A percentile compares a stretch with the other conserved stretches of the same genome.
phyloP scores from a whole-genome alignment of 2,888 invertebrate species.

The Omphaloscelis lunosa region DNA sequence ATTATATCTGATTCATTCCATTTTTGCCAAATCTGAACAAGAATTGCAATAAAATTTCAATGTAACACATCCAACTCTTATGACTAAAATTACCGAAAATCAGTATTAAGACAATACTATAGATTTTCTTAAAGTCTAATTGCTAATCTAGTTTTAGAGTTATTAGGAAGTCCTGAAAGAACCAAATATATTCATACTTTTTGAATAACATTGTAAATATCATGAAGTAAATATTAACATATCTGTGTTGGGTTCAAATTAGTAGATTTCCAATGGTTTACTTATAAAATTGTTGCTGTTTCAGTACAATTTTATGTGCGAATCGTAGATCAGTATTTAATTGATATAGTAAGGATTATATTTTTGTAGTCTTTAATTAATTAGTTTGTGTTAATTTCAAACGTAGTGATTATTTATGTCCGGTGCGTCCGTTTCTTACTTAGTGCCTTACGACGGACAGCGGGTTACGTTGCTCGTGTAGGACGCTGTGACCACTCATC shows the following conservation, averaged over 20 bases:
- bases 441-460: conserved; percentile 88
- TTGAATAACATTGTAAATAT: conserved; percentile 79
- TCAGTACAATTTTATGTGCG: conserved; percentile 36
- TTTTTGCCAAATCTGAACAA: conserved; percentile 48
- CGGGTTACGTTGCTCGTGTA: conserved; percentile 86
- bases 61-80: conserved; percentile 72
- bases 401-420: conserved; percentile 71
- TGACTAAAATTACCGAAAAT: conserved; percentile 76
- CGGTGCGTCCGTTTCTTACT: conserved; percentile 83
- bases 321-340: conserved; percentile 55
- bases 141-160: conserved; percentile 56
- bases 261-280: conserved; percentile 56
- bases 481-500: conserved; percentile 80
- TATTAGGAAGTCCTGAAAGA: conserved; percentile 69
- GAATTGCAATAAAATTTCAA: conserved; percentile 62
- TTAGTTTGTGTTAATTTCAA: conserved; percentile 61
- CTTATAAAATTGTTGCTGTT: conserved; percentile 36
- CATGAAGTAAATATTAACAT: conserved; percentile 79
- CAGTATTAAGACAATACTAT: conserved; percentile 82
- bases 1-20: conserved; percentile 24
- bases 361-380: conserved; percentile 80
- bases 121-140: conserved; percentile 65
- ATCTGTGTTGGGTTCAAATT: conserved; percentile 81
- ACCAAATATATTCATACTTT: conserved; percentile 71
- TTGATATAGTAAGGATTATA: conserved; percentile 74